Percentiles rank a stretch among this genome's conserved stretches.
phyloP scores from a whole-genome alignment of 2,797 vertebrate genomes.

The Rhabdophis nuchalis region DNA sequence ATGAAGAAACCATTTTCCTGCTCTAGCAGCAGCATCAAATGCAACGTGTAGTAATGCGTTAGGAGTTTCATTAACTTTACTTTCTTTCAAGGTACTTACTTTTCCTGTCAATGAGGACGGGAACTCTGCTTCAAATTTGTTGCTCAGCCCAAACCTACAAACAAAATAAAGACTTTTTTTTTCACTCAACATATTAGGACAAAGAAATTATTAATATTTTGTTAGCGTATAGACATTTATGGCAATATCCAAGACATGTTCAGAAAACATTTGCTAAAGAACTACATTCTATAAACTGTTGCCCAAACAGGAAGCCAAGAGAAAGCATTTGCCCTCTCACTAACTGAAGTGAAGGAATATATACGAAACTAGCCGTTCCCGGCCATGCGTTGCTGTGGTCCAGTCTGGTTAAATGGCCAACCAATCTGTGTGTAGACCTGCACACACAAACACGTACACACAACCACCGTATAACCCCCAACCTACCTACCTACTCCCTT shows the following conservation, averaged over 20 bases:
- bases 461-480: too few relatives aligned
- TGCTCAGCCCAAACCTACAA: constrained; percentile 94
- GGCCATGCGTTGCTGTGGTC: too few relatives aligned
- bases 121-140: constrained; percentile 99
- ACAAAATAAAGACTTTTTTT: constrained; percentile 26
- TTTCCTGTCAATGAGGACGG: constrained; percentile 98
- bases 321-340: not conserved
- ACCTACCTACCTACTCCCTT: too few relatives aligned
- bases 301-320: not conserved
- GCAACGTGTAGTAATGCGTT: not conserved
- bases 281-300: not conserved
- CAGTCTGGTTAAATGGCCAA: too few relatives aligned
- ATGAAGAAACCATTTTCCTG: not conserved
- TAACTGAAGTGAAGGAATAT: not conserved
- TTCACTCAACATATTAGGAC: not conserved
- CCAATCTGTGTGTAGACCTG: too few relatives aligned
- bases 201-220: not conserved
- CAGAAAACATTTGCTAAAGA: not conserved
- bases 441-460: too few relatives aligned
- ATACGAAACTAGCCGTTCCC: too few relatives aligned
- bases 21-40: not conserved
- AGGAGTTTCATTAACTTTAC: not conserved
- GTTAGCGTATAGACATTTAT: not conserved
- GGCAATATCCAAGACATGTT: not conserved
- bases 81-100: constrained; percentile 71